phyloP scores from a whole-genome alignment of 2,797 vertebrate genomes.

The Tachyglossus aculeatus region DNA sequence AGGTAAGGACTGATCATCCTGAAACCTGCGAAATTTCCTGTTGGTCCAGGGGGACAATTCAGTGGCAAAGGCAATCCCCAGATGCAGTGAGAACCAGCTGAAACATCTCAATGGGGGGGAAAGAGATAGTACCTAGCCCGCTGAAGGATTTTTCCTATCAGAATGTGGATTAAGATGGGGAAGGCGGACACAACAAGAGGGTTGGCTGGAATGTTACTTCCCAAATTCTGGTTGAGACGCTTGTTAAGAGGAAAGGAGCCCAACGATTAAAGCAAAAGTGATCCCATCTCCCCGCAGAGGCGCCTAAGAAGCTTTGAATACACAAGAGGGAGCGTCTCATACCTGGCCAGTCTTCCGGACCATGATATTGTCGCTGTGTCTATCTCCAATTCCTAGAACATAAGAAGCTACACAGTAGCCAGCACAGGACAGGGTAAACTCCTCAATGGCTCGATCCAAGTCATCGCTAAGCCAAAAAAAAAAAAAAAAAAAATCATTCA shows the following conservation, averaged over 20 bases:
- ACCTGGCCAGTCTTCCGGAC: slow-evolving; percentile 98
- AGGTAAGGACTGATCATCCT: rapidly evolving
- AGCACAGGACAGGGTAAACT: slow-evolving; percentile 97
- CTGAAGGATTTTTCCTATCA: too few relatives aligned
- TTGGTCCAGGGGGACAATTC: neutral
- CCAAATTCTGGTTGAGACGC: neutral
- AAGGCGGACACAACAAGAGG: too few relatives aligned
- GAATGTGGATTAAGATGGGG: too few relatives aligned
- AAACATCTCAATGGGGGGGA: neutral
- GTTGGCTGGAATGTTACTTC: too few relatives aligned
- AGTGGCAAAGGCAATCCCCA: neutral
- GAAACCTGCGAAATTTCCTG: neutral
- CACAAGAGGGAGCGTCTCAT: slow-evolving; percentile 20
- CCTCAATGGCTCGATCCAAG: slow-evolving; percentile 95
- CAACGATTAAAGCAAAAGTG: too few relatives aligned
- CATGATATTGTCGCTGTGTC: slow-evolving; percentile 99
- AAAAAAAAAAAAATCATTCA: neutral
- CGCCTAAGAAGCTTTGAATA: neutral
- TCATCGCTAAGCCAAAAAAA: slow-evolving; percentile 80
- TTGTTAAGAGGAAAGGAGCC: too few relatives aligned
- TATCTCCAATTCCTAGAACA: slow-evolving; percentile 96
- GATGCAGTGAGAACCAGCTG: neutral
- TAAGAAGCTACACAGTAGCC: slow-evolving; percentile 99
- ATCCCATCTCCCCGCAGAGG: neutral
- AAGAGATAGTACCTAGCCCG: too few relatives aligned